Evolutionary conservation across 2,797 vertebrate genomes (phyloP).

Genomic region (Anabacerthia variegaticeps): DNA sequence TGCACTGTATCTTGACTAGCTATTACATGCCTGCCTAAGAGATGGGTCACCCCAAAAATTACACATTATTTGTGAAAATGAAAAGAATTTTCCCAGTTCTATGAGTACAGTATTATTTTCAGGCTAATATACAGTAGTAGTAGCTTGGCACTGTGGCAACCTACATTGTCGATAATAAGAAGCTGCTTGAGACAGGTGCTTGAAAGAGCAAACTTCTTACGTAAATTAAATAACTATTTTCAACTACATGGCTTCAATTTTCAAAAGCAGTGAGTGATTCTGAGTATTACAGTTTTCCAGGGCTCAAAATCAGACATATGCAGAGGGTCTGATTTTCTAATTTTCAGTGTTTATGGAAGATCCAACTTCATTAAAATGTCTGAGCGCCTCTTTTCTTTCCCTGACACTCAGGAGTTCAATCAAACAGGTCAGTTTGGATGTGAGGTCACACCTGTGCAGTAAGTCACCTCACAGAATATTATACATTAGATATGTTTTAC

Average conservation of each 20-base stretch:
- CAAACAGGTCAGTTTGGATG: neutral
- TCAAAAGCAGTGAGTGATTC: neutral
- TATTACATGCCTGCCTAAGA: slow-evolving; percentile 3
- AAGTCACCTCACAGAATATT: neutral
- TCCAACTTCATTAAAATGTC: slow-evolving; percentile 6
- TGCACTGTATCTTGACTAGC: neutral
- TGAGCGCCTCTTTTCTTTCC: neutral
- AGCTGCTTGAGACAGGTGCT: slow-evolving; percentile 39
- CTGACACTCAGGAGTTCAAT: neutral
- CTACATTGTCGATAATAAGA: neutral
- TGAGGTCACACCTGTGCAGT: neutral
- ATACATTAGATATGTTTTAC: neutral
- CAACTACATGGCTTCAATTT: slow-evolving; percentile 10
- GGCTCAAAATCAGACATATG: neutral
- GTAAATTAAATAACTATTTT: slow-evolving; percentile 41
- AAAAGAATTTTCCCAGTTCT: slow-evolving; percentile 43
- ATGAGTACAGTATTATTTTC: slow-evolving; percentile 33
- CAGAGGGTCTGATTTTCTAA: slow-evolving; percentile 13
- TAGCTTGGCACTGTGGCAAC: slow-evolving; percentile 32
- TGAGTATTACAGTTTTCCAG: neutral
- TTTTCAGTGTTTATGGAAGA: neutral
- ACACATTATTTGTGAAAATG: slow-evolving; percentile 42
- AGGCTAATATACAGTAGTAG: neutral
- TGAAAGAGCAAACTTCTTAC: neutral
- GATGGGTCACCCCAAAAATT: slow-evolving; percentile 62